Conservation (phyloP, 2,797 vertebrate genomes). For the Lophura swinhoii region DNA sequence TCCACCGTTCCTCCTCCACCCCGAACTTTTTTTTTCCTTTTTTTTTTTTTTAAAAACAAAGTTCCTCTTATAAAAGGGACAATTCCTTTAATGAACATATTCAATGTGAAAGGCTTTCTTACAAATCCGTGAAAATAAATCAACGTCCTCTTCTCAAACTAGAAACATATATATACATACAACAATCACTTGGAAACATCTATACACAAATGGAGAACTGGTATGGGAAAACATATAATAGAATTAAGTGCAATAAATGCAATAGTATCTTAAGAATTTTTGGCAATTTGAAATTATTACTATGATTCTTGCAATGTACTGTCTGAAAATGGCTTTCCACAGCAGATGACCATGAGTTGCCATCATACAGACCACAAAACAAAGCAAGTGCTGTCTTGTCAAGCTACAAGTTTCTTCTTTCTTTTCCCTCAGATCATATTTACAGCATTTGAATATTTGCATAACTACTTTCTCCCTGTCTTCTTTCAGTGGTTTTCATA, state of each 20-base stretch:
- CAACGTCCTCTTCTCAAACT: not conserved
- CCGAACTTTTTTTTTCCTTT: not conserved
- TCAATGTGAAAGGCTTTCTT: constrained; percentile 12
- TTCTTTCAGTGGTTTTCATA: not conserved
- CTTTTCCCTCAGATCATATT: not conserved
- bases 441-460: not conserved
- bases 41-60: not conserved
- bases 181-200: not conserved
- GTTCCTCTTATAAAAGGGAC: not conserved
- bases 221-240: not conserved
- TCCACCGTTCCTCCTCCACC: not conserved
- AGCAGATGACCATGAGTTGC: not conserved
- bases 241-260: not conserved
- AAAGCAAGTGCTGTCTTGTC: not conserved
- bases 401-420: not conserved
- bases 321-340: not conserved
- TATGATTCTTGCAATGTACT: not conserved
- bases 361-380: not conserved
- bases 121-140: constrained; percentile 17
- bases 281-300: constrained; percentile 26
- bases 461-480: not conserved
- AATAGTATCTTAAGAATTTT: not conserved
- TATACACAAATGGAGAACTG: not conserved
- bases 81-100: not conserved
- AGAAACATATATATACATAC: not conserved